Evolutionary conservation across 2,113 vertebrate species (phyloP).

Genomic region (Psittacara wagleri): DNA sequence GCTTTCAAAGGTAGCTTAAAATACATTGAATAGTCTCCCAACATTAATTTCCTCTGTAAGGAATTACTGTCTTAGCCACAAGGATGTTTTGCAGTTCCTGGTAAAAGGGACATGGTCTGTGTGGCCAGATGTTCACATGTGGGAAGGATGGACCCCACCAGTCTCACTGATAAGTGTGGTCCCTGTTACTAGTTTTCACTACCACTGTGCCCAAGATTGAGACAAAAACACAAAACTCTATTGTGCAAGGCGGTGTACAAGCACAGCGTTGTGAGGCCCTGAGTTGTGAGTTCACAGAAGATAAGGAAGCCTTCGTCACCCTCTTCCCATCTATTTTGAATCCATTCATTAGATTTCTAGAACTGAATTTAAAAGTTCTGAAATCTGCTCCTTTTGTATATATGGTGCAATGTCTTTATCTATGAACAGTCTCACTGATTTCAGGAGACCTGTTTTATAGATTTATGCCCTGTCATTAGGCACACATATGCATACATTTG

Average conservation of each 20-base stretch:
- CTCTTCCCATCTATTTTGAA: background rate
- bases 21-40: background rate
- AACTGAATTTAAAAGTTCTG: background rate
- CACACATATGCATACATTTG: background rate
- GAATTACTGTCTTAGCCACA: background rate
- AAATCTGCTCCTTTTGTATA: background rate
- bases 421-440: background rate
- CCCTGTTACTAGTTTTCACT: background rate
- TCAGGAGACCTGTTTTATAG: background rate
- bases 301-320: accelerated
- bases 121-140: accelerated
- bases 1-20: conserved; percentile 32
- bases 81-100: background rate
- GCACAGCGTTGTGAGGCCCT: background rate
- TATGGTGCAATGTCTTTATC: background rate
- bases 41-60: background rate
- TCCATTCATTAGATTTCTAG: background rate
- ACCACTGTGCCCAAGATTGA: background rate
- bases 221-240: background rate
- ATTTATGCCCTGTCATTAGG: background rate
- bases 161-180: background rate
- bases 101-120: background rate
- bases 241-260: background rate
- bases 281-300: background rate
- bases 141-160: background rate